Evolutionary conservation across 2,113 vertebrate species (phyloP).

Genomic region (Crotophaga sulcirostris): DNA sequence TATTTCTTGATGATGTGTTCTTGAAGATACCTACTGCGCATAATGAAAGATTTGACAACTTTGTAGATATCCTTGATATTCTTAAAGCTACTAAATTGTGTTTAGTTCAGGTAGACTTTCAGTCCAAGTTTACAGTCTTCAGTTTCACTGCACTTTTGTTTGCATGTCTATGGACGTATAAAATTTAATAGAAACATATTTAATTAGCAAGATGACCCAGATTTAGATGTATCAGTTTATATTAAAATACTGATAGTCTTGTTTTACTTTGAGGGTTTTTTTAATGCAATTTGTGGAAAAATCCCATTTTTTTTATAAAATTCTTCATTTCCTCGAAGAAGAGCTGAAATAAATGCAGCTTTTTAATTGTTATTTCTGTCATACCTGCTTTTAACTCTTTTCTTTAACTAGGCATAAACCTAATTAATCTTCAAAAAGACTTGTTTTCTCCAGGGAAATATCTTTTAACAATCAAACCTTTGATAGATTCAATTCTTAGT

Average conservation of each 20-base stretch:
- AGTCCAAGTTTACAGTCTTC: neutral
- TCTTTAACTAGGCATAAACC: neutral
- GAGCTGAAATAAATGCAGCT: neutral
- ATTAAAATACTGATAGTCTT: neutral
- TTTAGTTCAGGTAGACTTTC: neutral
- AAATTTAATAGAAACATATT: no score
- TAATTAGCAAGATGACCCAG: neutral
- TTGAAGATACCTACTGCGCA: rapidly evolving
- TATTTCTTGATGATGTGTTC: neutral
- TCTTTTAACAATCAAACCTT: neutral
- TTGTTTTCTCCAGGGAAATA: neutral
- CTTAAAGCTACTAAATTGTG: neutral
- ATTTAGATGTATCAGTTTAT: neutral
- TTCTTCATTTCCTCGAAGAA: neutral
- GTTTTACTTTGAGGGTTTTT: neutral
- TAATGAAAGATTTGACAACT: neutral
- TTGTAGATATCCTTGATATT: neutral
- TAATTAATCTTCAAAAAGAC: neutral
- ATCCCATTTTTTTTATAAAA: neutral
- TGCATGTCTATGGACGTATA: rapidly evolving
- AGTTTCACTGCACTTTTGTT: neutral
- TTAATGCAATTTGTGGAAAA: neutral
- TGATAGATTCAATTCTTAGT: neutral
- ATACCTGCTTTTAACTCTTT: neutral
- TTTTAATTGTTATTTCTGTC: neutral